Evolutionary conservation across 2,797 vertebrate genomes (phyloP), one percentile per base, ranked within the genome.

Genomic region (Trachops cirrhosus): DNA sequence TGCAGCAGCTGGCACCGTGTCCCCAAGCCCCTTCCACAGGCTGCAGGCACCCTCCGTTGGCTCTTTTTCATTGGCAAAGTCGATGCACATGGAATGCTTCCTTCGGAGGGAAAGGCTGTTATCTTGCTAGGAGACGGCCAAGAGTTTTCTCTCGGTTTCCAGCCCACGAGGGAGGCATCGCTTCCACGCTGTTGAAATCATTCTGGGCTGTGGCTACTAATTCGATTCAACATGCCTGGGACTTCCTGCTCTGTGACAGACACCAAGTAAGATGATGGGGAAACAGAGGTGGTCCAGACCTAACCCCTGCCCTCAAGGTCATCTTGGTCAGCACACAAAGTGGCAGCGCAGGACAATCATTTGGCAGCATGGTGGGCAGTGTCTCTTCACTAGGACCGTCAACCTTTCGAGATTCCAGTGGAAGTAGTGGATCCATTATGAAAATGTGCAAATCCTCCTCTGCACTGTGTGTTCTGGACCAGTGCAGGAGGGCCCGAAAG

Each of bases 111-210:
- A 59, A 83, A 79, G 88, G 78, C 92, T 96, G 92, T 91, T 97
- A 95, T 95, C 97, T 96, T 64, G 37, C 48, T 75, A 73, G 39
- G 46, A 86, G 86, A 84, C 19, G 78, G 94, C 91, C 88, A 93
- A 95, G 64, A 82, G 74, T 77, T 93, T 89, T 77, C 85, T 93
- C 70, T 83, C 59, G 41, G 50, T 95, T 95, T 96, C 85, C 77
- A 96, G 92, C 52, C 74, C 41, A 41, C 9, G 39, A 79, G 16
- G 83, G 93, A 95, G 96, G 74, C 88, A 52, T 78, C 0, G 0
- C 70, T 93, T 57, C 46, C 70, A 91, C 26, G 85, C 64, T 91
- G 83, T 86, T 96, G 93, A 92, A 93, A 86, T 95, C 94, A 95
- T 75, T 67, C 74, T 92, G 82, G 88, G 62, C 91, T 44, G 71